Evolutionary conservation across 2,888 invertebrate species (phyloP), one percentile per base, ranked within the genome.

Genomic region (Pemphredon lugubris): DNA sequence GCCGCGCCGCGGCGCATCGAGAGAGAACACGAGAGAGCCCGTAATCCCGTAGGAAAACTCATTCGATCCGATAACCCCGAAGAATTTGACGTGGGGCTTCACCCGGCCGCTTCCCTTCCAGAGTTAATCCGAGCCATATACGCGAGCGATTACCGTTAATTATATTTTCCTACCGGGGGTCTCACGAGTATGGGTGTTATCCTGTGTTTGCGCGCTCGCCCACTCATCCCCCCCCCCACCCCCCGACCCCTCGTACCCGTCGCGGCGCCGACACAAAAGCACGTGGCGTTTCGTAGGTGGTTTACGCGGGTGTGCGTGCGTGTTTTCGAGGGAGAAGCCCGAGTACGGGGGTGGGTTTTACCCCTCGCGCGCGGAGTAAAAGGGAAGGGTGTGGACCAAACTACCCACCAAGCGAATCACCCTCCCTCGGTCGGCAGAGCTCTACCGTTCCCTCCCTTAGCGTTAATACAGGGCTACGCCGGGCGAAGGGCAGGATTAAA

Each of bases 401-500:
- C 67, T 40, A 50, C 54, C n/a, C 58, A 58, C 75, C 67, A 34
- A 51, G 37, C 54, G 67, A 63, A 39, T 54, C 65, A 72, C 59
- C 64, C 76, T 66, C 71, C 66, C 75, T 66, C 73, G n/a, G 71
- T 53, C 73, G 51, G 60, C 73, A 45, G 32, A 48, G 53, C 76
- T 70, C 65, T 80, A 40, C 21, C 32, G 71, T 74, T 74, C 73
- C n/a, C 83, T 77, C 86, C 85, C 84, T 85, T 81, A 79, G 83
- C 86, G 86, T 87, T 88, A 88, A 88, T 87, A 88, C 85, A 83
- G 81, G n/a, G 80, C 84, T 83, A 85, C 85, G 83, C 45, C 83
- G 83, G 82, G 86, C 85, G 91, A 92, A 91, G 92, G 92, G 92
- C 91, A 91, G 91, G 91, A 91, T 92, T 91, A 92, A 92, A 92